These are phyloP conservation scores for Mesodorylaimus sp. DNA, from an alignment of 2,888 invertebrate genomes.

Conservation along the genomic window DNA sequence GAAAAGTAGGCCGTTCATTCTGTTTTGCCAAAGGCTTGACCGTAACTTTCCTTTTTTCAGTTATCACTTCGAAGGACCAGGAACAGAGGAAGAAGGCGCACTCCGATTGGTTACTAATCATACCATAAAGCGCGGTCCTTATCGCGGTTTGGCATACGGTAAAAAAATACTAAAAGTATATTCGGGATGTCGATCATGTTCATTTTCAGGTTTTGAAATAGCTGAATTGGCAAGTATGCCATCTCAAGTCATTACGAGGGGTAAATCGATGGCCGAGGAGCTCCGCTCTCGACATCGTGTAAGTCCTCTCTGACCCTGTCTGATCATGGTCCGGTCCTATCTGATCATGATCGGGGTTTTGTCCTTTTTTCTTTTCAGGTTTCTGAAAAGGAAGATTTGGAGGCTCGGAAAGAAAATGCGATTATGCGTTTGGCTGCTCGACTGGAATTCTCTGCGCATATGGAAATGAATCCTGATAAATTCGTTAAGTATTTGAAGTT, in stretches of 20 bases:
- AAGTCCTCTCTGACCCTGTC: not conserved
- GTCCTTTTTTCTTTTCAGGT: not conserved
- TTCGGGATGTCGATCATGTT: conserved; percentile 11
- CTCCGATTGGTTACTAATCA: conserved; percentile 23
- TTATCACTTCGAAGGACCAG: no score
- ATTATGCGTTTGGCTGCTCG: not conserved
- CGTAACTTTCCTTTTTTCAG: conserved; percentile 18
- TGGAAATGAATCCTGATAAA: no score
- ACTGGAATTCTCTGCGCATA: no score
- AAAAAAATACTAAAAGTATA: conserved; percentile 27
- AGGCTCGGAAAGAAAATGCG: not conserved
- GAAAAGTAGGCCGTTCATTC: conserved; percentile 29
- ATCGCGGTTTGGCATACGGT: conserved; percentile 30
- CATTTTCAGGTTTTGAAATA: conserved; percentile 30
- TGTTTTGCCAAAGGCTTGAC: conserved; percentile 4
- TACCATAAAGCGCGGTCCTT: conserved; percentile 28
- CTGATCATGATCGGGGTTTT: no score
- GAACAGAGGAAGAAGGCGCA: conserved; percentile 18
- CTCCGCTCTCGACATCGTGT: conserved; percentile 10
- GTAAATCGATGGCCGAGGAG: conserved; percentile 20
- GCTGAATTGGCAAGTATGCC: conserved; percentile 33
- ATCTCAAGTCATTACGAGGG: conserved; percentile 25
- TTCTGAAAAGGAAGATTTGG: not conserved
- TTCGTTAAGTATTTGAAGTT: no score
- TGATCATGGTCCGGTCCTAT: no score